These are phyloP conservation scores for Rhamnusium bicolor DNA, from an alignment of 2,888 invertebrate genomes.

Conservation along the genomic window DNA sequence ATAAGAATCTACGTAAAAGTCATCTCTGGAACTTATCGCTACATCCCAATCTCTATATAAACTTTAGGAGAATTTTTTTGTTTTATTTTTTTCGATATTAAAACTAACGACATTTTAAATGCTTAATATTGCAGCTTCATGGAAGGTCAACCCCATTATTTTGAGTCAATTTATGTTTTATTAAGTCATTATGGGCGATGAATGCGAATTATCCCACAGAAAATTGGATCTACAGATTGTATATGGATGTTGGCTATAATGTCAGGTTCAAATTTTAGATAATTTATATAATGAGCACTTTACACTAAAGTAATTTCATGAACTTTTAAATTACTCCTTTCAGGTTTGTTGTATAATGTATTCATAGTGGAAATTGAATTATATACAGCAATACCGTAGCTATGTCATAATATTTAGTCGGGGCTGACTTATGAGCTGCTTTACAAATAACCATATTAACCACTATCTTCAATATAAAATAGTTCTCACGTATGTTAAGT, in stretches of 20 bases:
- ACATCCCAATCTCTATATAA: too few relatives aligned
- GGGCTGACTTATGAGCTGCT: slow-evolving; percentile 15
- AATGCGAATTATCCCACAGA: background rate
- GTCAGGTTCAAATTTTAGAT: slow-evolving; percentile 8
- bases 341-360: slow-evolving; percentile 15
- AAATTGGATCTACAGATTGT: background rate
- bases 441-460: slow-evolving; percentile 37
- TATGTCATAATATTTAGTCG: slow-evolving; percentile 37
- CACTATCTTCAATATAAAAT: slow-evolving; percentile 28
- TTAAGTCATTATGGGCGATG: background rate
- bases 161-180: background rate
- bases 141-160: too few relatives aligned
- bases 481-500: too few relatives aligned
- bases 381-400: slow-evolving; percentile 36
- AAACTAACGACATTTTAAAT: too few relatives aligned
- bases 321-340: slow-evolving; percentile 24
- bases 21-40: too few relatives aligned
- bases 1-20: too few relatives aligned
- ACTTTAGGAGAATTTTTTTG: too few relatives aligned
- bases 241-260: background rate
- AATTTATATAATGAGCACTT: slow-evolving; percentile 12
- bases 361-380: slow-evolving; percentile 35
- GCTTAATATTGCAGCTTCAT: too few relatives aligned
- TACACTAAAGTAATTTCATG: slow-evolving; percentile 11
- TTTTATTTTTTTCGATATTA: too few relatives aligned